Conservation (phyloP, 1,140 invertebrate genomes). For the Musca vetustissima region DNA sequence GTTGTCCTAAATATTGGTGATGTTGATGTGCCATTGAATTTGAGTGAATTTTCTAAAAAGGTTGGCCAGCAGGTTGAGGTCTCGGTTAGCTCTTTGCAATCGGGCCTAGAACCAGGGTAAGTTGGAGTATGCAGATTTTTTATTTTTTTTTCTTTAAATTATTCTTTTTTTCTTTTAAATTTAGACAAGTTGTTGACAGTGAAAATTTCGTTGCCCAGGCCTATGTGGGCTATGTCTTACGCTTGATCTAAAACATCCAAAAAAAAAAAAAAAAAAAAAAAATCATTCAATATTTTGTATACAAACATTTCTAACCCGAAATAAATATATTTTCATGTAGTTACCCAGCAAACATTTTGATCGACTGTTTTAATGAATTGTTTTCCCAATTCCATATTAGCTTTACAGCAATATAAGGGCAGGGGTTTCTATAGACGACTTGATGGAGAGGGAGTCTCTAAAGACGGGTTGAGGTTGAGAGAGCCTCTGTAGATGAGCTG, state of each 20-base stretch:
- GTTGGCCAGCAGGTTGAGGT: slow-evolving; percentile 59
- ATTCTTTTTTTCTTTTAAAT: background rate
- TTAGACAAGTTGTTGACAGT: slow-evolving; percentile 21
- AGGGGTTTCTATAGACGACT: no score
- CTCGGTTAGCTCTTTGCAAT: slow-evolving; percentile 57
- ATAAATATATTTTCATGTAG: no score
- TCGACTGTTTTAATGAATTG: no score
- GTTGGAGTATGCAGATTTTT: slow-evolving; percentile 24
- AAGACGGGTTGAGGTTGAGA: no score
- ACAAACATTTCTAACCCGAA: no score
- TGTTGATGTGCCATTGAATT: background rate
- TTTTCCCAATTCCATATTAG: no score
- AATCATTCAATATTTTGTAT: no score
- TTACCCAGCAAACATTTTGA: no score
- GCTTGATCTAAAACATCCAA: background rate
- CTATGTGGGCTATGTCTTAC: slow-evolving; percentile 26
- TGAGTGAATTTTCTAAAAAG: background rate
- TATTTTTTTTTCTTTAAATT: background rate
- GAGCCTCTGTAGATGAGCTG: no score
- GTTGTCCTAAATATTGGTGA: slow-evolving; percentile 27
- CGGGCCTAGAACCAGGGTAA: slow-evolving; percentile 53
- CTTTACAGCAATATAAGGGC: no score
- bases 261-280: no score
- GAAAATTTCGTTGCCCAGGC: slow-evolving; percentile 10
- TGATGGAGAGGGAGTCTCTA: no score